Conservation (phyloP, 2,888 invertebrate species). For the Diarsia dahlii region DNA sequence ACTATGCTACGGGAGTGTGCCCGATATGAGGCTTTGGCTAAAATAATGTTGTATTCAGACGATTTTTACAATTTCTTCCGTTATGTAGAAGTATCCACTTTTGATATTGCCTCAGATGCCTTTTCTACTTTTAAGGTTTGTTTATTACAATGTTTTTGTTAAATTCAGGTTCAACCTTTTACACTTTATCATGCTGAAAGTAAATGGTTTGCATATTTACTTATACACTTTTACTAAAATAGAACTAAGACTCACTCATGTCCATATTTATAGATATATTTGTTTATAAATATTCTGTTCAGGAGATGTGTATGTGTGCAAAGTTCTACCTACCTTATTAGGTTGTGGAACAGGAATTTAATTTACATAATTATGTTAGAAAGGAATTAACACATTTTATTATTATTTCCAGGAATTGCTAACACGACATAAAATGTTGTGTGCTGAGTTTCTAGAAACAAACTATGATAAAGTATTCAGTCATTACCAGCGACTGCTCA, state of each 20-base stretch:
- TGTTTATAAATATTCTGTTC: conserved; percentile 4
- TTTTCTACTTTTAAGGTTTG: conserved; percentile 99
- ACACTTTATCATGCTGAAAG: neutral
- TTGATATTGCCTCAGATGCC: conserved; percentile 99
- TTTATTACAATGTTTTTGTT: conserved; percentile 42
- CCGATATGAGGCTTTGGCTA: conserved; percentile 99
- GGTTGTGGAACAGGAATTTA: neutral
- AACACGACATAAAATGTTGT: conserved; percentile 98
- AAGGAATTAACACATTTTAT: conserved; percentile 1
- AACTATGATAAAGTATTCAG: conserved; percentile 99
- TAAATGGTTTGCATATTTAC: neutral
- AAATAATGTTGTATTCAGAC: conserved; percentile 99
- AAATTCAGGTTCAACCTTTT: neutral
- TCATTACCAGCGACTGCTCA: conserved; percentile 98
- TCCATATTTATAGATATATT: conserved; percentile 5
- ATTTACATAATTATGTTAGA: neutral
- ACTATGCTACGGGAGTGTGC: conserved; percentile 99
- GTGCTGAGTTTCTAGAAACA: conserved; percentile 99
- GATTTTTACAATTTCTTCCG: conserved; percentile 99
- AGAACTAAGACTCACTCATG: neutral
- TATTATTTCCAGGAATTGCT: conserved; percentile 94
- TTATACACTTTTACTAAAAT: neutral
- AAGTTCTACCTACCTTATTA: conserved; percentile 17
- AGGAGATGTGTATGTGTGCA: neutral
- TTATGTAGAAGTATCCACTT: conserved; percentile 99